A percentile compares a stretch with the other conserved stretches of the same genome.
Conservation (phyloP, 2,888 invertebrate genomes). For the Drosophila melanosoma region DNA sequence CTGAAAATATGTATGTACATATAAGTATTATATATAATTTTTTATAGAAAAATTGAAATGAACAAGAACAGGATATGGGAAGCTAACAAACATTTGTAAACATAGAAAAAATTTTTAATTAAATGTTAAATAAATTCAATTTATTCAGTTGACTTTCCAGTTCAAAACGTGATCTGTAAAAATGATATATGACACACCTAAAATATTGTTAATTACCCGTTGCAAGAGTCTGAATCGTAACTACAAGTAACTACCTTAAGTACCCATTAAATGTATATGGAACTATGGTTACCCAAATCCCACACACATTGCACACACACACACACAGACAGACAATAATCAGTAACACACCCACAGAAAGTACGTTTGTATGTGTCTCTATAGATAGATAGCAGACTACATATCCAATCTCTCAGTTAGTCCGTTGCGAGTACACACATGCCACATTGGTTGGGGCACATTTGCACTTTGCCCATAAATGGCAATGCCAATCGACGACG, state of each 20-base stretch:
- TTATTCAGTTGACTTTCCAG: neutral
- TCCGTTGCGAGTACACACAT: conserved; percentile 38
- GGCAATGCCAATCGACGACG: conserved; percentile 67
- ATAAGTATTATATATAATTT: neutral
- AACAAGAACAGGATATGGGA: neutral
- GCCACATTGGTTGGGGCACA: conserved; percentile 59
- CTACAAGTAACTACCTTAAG: conserved; percentile 10
- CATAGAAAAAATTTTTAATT: neutral
- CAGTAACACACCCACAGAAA: conserved; percentile 37
- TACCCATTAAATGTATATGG: conserved; percentile 5
- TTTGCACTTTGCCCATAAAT: conserved; percentile 77
- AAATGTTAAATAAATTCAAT: neutral
- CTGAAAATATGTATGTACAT: neutral
- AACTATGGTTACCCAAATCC: conserved; percentile 27
- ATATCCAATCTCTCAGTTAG: conserved; percentile 26
- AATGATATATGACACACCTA: neutral
- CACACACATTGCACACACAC: conserved; percentile 15
- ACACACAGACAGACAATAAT: neutral
- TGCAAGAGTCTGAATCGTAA: conserved; percentile 29
- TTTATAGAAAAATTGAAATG: neutral
- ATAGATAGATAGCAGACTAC: conserved; percentile 36
- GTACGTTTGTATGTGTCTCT: conserved; percentile 6
- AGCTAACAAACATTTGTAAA: neutral
- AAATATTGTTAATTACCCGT: conserved; percentile 1
- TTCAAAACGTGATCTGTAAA: neutral